These are phyloP conservation scores for Candoia aspera DNA, from an alignment of 2,113 vertebrate species.

Conservation along the genomic window DNA sequence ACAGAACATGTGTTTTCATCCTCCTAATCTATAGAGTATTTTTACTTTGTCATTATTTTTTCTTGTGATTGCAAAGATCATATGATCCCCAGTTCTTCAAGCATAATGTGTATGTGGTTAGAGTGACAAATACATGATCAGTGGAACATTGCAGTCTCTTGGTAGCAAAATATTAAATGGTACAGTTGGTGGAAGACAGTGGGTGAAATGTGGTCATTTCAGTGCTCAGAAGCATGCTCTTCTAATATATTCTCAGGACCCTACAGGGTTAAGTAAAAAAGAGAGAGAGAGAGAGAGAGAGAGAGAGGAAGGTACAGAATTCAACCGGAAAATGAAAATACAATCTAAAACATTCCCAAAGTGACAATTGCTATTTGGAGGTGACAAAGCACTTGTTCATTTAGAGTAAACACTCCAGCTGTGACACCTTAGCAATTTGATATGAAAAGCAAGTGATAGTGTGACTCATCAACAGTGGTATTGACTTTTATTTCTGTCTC, in stretches of 20 bases:
- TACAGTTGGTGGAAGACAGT: background rate
- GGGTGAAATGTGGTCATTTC: background rate
- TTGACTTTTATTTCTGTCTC: slow-evolving; percentile 34
- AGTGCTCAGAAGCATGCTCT: background rate
- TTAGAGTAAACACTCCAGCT: background rate
- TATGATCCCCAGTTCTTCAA: background rate
- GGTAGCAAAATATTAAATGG: background rate
- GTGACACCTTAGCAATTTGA: background rate
- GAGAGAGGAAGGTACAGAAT: background rate
- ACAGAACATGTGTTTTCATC: background rate
- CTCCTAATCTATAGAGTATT: background rate
- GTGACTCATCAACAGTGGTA: slow-evolving; percentile 10
- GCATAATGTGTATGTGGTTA: background rate
- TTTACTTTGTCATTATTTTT: background rate
- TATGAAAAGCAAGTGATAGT: background rate
- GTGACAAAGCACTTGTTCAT: slow-evolving; percentile 34
- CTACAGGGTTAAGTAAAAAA: background rate
- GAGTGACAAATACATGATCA: background rate
- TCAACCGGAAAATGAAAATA: background rate
- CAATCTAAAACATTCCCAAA: background rate
- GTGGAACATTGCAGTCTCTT: background rate
- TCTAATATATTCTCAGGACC: background rate
- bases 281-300: background rate
- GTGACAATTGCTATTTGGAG: background rate
- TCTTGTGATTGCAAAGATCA: background rate